Percentiles rank a stretch among this genome's conserved stretches.
Conservation (phyloP, 2,888 invertebrate genomes). For the Dynastes tityus region DNA sequence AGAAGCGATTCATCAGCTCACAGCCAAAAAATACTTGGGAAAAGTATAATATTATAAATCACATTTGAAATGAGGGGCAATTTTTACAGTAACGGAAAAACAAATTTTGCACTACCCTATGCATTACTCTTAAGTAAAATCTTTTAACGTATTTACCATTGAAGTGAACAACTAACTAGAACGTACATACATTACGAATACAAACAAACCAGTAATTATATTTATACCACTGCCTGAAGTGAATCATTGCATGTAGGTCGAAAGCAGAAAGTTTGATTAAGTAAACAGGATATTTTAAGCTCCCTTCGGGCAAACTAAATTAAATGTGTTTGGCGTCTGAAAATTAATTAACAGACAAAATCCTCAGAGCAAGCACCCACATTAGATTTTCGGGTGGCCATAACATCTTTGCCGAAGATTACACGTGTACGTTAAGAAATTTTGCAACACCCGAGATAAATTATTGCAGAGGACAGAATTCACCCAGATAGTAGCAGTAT, state of each 20-base stretch:
- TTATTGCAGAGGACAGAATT: constrained; percentile 17
- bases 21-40: no score
- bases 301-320: neutral
- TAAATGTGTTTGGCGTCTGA: constrained; percentile 15
- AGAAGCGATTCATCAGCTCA: no score
- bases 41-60: no score
- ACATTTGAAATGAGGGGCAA: no score
- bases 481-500: constrained; percentile 19
- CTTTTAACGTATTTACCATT: no score
- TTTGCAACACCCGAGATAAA: constrained; percentile 6
- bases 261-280: neutral
- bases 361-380: neutral
- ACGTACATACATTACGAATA: no score
- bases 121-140: no score
- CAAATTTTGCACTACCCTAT: no score
- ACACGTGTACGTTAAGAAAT: neutral
- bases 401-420: neutral
- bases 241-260: neutral
- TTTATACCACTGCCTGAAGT: neutral
- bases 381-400: neutral
- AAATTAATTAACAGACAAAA: constrained; percentile 16
- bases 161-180: no score
- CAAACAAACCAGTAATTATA: neutral
- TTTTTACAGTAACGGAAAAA: no score
- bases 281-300: neutral